These are phyloP conservation scores for Timandra comae DNA, from an alignment of 2,888 invertebrate genomes.

Conservation along the genomic window DNA sequence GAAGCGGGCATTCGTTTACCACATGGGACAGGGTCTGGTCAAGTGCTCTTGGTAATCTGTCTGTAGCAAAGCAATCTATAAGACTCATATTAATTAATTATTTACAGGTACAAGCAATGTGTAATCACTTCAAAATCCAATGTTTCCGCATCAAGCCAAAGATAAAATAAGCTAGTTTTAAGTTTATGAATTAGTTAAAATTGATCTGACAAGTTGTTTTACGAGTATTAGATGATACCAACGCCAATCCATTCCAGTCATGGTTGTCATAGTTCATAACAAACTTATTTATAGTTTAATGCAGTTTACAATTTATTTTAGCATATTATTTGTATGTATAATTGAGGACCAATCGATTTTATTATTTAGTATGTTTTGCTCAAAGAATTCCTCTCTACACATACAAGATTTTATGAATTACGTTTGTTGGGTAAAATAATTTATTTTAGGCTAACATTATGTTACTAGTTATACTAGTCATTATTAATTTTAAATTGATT, in stretches of 20 bases:
- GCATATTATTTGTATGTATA: too few relatives aligned
- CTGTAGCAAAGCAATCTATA: too few relatives aligned
- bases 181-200: conserved; percentile 10
- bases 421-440: not conserved
- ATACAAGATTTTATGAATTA: too few relatives aligned
- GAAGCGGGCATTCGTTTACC: too few relatives aligned
- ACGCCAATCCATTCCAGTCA: conserved; percentile 5
- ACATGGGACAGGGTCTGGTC: too few relatives aligned
- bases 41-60: too few relatives aligned
- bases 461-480: conserved; percentile 50
- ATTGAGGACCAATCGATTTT: too few relatives aligned
- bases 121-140: conserved; percentile 91
- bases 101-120: conserved; percentile 95
- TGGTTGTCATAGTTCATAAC: conserved; percentile 4
- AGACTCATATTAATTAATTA: too few relatives aligned
- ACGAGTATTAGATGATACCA: conserved; percentile 14
- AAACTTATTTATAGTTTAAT: too few relatives aligned
- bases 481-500: conserved; percentile 27
- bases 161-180: conserved; percentile 38
- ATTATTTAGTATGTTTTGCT: too few relatives aligned
- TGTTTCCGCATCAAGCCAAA: conserved; percentile 83
- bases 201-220: conserved; percentile 19
- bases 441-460: conserved; percentile 14
- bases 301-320: too few relatives aligned
- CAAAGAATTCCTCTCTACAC: too few relatives aligned